Percentiles rank a stretch among this genome's conserved stretches.
Evolutionary conservation across 2,888 invertebrate genomes (phyloP).

Genomic region (Ectobius pallidus): DNA sequence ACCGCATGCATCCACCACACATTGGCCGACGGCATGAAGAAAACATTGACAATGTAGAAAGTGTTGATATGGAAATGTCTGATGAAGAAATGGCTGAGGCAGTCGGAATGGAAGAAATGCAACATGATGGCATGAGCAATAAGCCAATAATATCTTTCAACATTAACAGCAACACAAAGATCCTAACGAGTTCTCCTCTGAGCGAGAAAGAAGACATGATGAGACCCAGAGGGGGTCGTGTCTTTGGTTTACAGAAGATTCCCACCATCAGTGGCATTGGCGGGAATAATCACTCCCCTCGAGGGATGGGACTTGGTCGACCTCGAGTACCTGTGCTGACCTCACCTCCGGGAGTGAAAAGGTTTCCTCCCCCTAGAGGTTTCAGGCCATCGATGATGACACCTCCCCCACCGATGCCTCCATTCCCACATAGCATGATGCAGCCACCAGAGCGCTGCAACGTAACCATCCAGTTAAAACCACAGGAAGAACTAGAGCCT

Average conservation of each 20-base stretch:
- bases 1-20: slow-evolving; percentile 24
- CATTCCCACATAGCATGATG: not conserved
- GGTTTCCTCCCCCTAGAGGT: slow-evolving; percentile 17
- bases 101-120: not conserved
- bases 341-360: slow-evolving; percentile 2
- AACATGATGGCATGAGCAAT: not conserved
- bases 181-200: slow-evolving; percentile 33
- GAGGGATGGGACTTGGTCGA: slow-evolving; percentile 19
- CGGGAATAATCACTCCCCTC: slow-evolving; percentile 15
- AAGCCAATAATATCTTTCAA: slow-evolving; percentile 36
- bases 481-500: slow-evolving; percentile 17
- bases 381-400: slow-evolving; percentile 30
- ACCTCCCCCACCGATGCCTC: slow-evolving; percentile 32
- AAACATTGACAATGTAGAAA: slow-evolving; percentile 72
- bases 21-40: slow-evolving; percentile 31
- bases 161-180: slow-evolving; percentile 32
- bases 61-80: slow-evolving; percentile 86
- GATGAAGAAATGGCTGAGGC: slow-evolving; percentile 68
- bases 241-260: slow-evolving; percentile 35
- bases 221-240: not conserved
- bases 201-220: slow-evolving; percentile 32
- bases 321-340: slow-evolving; percentile 15
- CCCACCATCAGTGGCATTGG: slow-evolving; percentile 37
- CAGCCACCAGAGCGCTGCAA: slow-evolving; percentile 10
- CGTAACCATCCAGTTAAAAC: slow-evolving; percentile 19